These are phyloP conservation scores for Chelonoidis abingdonii DNA, from an alignment of 2,113 vertebrate species.

Conservation along the genomic window DNA sequence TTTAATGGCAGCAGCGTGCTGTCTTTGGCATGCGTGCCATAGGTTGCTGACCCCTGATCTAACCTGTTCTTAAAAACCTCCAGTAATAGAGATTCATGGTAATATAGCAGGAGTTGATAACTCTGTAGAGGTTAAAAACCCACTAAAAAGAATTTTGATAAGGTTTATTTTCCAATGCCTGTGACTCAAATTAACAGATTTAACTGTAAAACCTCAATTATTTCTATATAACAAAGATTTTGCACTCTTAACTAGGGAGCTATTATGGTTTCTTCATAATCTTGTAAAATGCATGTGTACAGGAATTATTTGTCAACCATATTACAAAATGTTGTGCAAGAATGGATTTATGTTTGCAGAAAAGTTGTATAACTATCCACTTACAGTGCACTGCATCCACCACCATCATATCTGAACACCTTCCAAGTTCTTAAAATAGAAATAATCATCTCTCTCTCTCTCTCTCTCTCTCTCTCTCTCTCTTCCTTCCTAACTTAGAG, in stretches of 20 bases:
- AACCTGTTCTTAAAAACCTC: too few species aligned
- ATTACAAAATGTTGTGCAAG: not conserved
- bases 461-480: fast-evolving
- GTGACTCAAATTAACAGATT: not conserved
- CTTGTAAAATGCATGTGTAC: not conserved
- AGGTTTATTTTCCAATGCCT: too few species aligned
- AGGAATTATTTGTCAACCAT: not conserved
- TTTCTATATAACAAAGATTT: not conserved
- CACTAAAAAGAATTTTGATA: not conserved
- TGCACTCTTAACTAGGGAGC: not conserved
- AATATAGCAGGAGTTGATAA: slow-evolving; percentile 38
- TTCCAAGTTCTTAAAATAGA: slow-evolving; percentile 35
- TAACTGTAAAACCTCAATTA: not conserved
- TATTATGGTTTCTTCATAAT: not conserved
- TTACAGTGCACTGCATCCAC: not conserved
- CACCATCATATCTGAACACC: slow-evolving; percentile 26
- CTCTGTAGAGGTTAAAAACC: slow-evolving; percentile 21
- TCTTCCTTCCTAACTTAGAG: not conserved
- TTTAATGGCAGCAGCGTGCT: too few species aligned
- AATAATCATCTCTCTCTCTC: not conserved
- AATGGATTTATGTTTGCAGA: slow-evolving; percentile 18
- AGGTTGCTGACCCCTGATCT: too few species aligned
- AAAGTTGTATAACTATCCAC: slow-evolving; percentile 30
- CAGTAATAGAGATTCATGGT: not conserved
- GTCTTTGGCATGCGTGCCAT: too few species aligned